Evolutionary conservation across 2,113 vertebrate genomes (phyloP).

Genomic region (Oryzias melastigma): DNA sequence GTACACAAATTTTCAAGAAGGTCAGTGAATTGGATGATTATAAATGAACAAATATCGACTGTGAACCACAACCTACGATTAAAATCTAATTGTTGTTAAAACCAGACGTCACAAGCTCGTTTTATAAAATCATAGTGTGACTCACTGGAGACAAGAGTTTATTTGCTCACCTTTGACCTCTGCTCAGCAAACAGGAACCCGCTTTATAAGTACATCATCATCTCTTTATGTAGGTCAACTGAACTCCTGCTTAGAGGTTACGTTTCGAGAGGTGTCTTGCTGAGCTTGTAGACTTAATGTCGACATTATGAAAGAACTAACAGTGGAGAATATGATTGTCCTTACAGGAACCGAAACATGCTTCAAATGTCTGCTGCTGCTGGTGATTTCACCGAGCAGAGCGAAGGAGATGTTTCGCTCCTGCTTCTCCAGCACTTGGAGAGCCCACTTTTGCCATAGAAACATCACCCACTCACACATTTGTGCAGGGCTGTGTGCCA

Average conservation of each 20-base stretch:
- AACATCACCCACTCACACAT: slow-evolving; percentile 69
- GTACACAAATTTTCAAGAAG: too few relatives aligned
- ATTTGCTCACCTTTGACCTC: slow-evolving; percentile 40
- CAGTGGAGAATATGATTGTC: neutral
- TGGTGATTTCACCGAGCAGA: slow-evolving; percentile 9
- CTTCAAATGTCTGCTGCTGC: slow-evolving; percentile 4
- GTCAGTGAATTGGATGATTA: too few relatives aligned
- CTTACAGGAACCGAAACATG: neutral
- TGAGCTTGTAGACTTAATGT: too few relatives aligned
- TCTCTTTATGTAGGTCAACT: slow-evolving; percentile 4
- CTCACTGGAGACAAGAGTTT: slow-evolving; percentile 55
- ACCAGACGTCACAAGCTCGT: too few relatives aligned
- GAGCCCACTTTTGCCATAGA: slow-evolving; percentile 63
- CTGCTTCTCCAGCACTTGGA: slow-evolving; percentile 43
- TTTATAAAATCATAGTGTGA: slow-evolving; percentile 30
- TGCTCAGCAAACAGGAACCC: slow-evolving; percentile 34
- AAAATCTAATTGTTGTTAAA: too few relatives aligned
- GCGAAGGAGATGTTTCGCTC: slow-evolving; percentile 10
- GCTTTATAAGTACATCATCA: slow-evolving; percentile 21
- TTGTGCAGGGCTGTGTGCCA: slow-evolving; percentile 51
- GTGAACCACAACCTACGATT: too few relatives aligned
- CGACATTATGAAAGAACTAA: too few relatives aligned
- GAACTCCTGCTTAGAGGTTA: too few relatives aligned
- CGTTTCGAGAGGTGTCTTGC: too few relatives aligned
- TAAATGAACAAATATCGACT: too few relatives aligned